Evolutionary conservation across 2,888 invertebrate species (phyloP), one percentile per base, ranked within the genome.

Genomic region (Halictus quadricinctus): DNA sequence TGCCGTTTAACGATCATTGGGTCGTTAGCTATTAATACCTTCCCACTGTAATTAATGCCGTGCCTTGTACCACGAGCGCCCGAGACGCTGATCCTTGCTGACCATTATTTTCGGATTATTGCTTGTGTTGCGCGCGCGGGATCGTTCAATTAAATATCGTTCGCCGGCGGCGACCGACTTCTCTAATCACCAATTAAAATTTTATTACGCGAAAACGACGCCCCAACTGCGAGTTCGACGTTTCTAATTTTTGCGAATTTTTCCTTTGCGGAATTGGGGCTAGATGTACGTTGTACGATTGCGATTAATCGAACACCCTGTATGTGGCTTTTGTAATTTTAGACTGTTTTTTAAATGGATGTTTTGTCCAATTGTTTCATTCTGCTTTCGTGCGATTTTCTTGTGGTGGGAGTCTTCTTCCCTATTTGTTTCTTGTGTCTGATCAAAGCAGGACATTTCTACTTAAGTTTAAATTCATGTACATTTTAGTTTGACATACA

Each of bases 1-100:
- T 41, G 41, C 41, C 69, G 41, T 69, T 69, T 41, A 77, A 82
- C 73, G 82, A 77, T 77, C 70, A 79, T 69, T 69, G 69, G 36
- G 72, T 60, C 66, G 79, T 41, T 64, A 29, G 48, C 48, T 79
- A 79, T 60, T 79, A 79, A 79, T 60, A 60, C 25, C 43, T 7
- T 41, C 41, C 41, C 12, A 21, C 21, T 21, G n/a, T 41, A 69
- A 69, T 69, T 69, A 69, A 69, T 43, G 69, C 41, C 21, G 69
- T 21, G 18, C 21, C 36, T 36, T 41, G 69, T 21, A 21, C 41
- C 21, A 3, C 36, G 8, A 21, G 41, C 41, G n/a, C 54, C 41
- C 36, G 21, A 69, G 36, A 66, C 18, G 36, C 29, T 36, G 69
- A 12, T 69, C 29, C 15, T 25, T 15, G 36, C 36, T 36, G 36